Percentiles rank a stretch among this genome's conserved stretches.
These are phyloP conservation scores for Ptychadena robeensis DNA, from an alignment of 2,797 vertebrate species.

Conservation along the genomic window DNA sequence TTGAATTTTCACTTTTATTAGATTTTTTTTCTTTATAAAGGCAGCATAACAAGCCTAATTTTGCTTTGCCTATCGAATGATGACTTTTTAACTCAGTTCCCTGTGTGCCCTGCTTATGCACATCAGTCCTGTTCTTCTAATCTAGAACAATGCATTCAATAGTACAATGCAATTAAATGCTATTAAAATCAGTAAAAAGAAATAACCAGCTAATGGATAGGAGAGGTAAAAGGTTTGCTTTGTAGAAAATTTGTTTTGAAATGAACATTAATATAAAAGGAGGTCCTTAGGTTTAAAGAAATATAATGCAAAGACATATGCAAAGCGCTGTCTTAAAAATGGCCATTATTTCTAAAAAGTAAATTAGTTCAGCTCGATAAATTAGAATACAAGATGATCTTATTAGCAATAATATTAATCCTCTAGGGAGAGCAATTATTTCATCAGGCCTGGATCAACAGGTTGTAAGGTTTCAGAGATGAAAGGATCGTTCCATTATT, in stretches of 20 bases:
- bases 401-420: constrained; percentile 36
- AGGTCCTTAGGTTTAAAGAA: neutral
- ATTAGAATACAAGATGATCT: constrained; percentile 26
- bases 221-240: neutral
- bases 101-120: no score
- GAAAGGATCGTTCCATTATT: constrained; percentile 19
- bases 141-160: no score
- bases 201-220: no score
- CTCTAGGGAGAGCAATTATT: constrained; percentile 47
- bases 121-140: no score
- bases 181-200: no score
- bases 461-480: constrained; percentile 37
- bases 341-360: constrained; percentile 6
- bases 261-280: no score
- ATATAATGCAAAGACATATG: neutral
- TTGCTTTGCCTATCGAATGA: no score
- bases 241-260: neutral
- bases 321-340: constrained; percentile 3
- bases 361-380: constrained; percentile 36
- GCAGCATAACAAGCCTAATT: no score
- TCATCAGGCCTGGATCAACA: constrained; percentile 33
- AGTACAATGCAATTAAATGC: no score
- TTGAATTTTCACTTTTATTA: no score
- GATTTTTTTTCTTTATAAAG: no score
- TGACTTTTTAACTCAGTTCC: no score